A percentile compares a stretch with the other conserved stretches of the same genome.
These are phyloP conservation scores for Phylloscopus trochilus DNA, from an alignment of 2,113 vertebrate species.

Conservation along the genomic window DNA sequence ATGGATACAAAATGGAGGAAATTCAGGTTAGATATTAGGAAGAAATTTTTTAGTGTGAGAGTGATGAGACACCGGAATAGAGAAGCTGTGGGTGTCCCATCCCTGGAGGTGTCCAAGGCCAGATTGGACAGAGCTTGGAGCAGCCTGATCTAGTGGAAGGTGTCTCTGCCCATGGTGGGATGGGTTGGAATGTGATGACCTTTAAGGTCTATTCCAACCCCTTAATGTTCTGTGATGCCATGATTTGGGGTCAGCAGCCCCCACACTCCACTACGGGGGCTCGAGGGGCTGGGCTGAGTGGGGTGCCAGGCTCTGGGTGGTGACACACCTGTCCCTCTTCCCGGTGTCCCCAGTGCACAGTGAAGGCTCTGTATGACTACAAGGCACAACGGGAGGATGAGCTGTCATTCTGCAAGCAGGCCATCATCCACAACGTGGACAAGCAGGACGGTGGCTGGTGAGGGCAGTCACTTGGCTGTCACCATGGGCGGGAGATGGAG, in stretches of 20 bases:
- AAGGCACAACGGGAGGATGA: constrained; percentile 86
- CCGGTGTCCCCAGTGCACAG: constrained; percentile 69
- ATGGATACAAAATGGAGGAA: neutral
- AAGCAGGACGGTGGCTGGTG: constrained; percentile 88
- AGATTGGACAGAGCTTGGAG: neutral
- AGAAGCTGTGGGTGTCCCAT: neutral
- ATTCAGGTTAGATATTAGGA: neutral
- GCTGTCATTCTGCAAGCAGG: constrained; percentile 88
- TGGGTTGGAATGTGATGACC: neutral
- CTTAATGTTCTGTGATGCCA: neutral
- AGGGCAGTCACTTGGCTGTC: neutral
- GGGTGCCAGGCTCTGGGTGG: accelerated
- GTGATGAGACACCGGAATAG: neutral
- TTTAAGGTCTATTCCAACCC: neutral
- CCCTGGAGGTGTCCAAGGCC: neutral
- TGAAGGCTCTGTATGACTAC: constrained; percentile 88
- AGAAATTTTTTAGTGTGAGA: neutral
- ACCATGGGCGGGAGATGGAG: neutral
- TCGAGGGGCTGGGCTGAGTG: neutral
- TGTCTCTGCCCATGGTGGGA: neutral
- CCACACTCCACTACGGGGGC: neutral
- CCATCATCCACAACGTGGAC: constrained; percentile 84
- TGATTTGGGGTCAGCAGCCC: neutral
- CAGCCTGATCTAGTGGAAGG: neutral
- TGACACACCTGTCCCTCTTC: neutral